phyloP scores from a whole-genome alignment of 23 tunicate genomes.

The Botrylloides violaceus region DNA sequence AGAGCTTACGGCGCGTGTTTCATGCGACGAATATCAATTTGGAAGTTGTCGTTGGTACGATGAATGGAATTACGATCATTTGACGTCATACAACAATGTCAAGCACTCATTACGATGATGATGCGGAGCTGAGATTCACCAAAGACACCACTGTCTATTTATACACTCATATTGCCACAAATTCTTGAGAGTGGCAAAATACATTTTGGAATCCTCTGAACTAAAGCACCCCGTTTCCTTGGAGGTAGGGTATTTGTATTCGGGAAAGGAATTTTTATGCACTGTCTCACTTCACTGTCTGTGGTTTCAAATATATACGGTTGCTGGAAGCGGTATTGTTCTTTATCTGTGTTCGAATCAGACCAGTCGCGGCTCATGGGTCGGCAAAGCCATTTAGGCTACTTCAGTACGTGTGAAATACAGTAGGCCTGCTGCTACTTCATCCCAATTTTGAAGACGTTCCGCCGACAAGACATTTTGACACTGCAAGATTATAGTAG shows the following conservation, averaged over 20 bases:
- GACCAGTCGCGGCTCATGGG: too few species aligned
- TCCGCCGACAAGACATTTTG: too few species aligned
- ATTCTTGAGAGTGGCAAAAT: background rate
- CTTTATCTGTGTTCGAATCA: too few species aligned
- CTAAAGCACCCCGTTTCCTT: background rate
- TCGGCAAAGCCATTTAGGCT: too few species aligned
- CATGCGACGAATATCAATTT: conserved; percentile 57
- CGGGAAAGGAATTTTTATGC: background rate
- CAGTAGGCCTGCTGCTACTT: too few species aligned
- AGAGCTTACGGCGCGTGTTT: conserved; percentile 50
- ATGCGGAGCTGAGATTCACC: background rate
- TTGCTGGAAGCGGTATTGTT: too few species aligned
- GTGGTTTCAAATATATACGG: background rate
- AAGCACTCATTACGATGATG: conserved; percentile 5
- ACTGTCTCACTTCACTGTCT: background rate
- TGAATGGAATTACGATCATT: conserved; percentile 83
- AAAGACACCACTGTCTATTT: background rate
- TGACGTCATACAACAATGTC: conserved; percentile 17
- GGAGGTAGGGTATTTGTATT: background rate
- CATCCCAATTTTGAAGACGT: too few species aligned
- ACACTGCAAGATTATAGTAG: too few species aligned
- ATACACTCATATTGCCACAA: background rate
- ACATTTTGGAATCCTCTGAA: background rate
- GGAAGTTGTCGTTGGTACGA: conserved; percentile 93
- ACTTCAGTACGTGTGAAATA: too few species aligned